Evolutionary conservation across 2,888 invertebrate genomes (phyloP).

Genomic region (Euproctis similis): DNA sequence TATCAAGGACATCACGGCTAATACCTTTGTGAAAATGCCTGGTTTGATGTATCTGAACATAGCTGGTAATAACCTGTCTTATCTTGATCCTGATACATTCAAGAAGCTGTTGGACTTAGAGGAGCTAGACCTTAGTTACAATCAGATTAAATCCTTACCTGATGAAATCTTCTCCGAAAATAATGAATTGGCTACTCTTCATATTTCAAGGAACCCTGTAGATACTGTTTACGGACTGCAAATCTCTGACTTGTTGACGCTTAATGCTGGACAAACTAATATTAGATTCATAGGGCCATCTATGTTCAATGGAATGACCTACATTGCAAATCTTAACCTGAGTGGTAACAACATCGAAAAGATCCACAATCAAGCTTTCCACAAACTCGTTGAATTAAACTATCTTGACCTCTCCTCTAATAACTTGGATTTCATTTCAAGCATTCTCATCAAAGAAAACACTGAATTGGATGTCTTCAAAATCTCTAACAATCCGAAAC

Average conservation of each 20-base stretch:
- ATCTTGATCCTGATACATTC: slow-evolving; percentile 78
- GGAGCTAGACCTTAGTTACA: slow-evolving; percentile 83
- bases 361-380: slow-evolving; percentile 82
- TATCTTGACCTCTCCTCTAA: slow-evolving; percentile 85
- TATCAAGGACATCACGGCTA: slow-evolving; percentile 78
- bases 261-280: slow-evolving; percentile 82
- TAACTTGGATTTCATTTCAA: slow-evolving; percentile 79
- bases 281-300: slow-evolving; percentile 79
- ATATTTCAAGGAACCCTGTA: slow-evolving; percentile 82
- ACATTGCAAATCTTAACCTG: slow-evolving; percentile 79
- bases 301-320: slow-evolving; percentile 79
- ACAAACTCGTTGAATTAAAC: slow-evolving; percentile 78
- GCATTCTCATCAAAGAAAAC: slow-evolving; percentile 81
- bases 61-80: slow-evolving; percentile 79
- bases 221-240: slow-evolving; percentile 77
- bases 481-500: slow-evolving; percentile 81
- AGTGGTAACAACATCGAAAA: slow-evolving; percentile 81
- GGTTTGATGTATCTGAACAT: slow-evolving; percentile 81
- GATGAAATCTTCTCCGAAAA: slow-evolving; percentile 80
- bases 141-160: slow-evolving; percentile 79
- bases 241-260: slow-evolving; percentile 77
- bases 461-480: slow-evolving; percentile 80
- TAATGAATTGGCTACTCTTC: slow-evolving; percentile 79
- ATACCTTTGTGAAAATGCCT: slow-evolving; percentile 78
- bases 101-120: slow-evolving; percentile 78